A percentile compares a stretch with the other conserved stretches of the same genome.
Evolutionary conservation across 2,888 invertebrate species (phyloP).

Genomic region (Nymphalis c-album): DNA sequence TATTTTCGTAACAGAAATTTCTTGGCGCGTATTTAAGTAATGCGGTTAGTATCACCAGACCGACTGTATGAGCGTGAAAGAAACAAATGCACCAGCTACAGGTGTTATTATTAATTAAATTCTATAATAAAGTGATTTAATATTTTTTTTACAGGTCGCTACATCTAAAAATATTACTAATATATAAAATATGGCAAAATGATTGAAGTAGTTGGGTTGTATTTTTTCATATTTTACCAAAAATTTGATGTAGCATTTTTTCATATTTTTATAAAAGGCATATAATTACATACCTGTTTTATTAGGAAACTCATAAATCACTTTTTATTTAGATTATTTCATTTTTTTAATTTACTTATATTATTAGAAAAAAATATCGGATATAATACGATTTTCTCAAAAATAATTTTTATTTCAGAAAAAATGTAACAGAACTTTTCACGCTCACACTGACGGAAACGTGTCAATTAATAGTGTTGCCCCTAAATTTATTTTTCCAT

Average conservation of each 20-base stretch:
- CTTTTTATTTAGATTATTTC: conserved; percentile 10
- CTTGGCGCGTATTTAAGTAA: conserved; percentile 42
- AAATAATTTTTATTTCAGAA: conserved; percentile 11
- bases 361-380: background rate
- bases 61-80: conserved; percentile 41
- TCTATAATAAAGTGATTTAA: background rate
- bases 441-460: conserved; percentile 40
- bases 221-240: background rate
- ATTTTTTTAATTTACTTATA: conserved; percentile 11
- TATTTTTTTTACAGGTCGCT: background rate
- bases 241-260: conserved; percentile 8
- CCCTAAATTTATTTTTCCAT: conserved; percentile 53
- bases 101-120: conserved; percentile 36
- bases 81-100: conserved; percentile 44
- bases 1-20: conserved; percentile 42
- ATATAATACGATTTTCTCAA: conserved; percentile 9
- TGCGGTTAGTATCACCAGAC: conserved; percentile 37
- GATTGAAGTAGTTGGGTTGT: background rate
- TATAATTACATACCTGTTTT: conserved; percentile 32
- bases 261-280: background rate
- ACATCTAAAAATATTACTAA: background rate
- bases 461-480: conserved; percentile 42
- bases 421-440: conserved; percentile 23
- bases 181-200: background rate
- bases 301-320: conserved; percentile 21